Evolutionary conservation across 2,113 vertebrate genomes (phyloP).

Genomic region (Podocnemis expansa): DNA sequence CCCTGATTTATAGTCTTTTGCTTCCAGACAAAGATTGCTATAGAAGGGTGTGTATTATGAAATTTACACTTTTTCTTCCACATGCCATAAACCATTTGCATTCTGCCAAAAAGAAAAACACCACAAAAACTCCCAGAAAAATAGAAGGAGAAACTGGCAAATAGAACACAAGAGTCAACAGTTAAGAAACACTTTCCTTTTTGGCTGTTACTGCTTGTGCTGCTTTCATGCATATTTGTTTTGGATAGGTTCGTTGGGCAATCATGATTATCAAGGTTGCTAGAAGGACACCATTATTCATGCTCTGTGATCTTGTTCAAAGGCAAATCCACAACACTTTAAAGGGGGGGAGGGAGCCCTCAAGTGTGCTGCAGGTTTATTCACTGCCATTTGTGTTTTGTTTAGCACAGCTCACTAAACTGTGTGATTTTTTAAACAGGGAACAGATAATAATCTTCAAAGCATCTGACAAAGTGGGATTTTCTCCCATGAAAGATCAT

Average conservation of each 20-base stretch:
- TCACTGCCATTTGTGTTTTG: neutral
- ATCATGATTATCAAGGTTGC: slow-evolving; percentile 43
- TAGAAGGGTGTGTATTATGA: neutral
- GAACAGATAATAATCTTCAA: no score
- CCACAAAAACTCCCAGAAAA: neutral
- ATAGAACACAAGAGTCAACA: neutral
- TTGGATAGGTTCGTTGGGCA: neutral
- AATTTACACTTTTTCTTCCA: neutral
- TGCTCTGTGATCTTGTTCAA: neutral
- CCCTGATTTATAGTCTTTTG: fast-evolving
- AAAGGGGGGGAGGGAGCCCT: neutral
- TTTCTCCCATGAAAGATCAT: no score
- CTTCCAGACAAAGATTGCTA: neutral
- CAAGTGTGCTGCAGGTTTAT: neutral
- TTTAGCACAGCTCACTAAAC: neutral
- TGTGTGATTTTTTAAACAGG: neutral
- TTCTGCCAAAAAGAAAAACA: neutral
- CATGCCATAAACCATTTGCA: neutral
- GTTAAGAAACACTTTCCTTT: neutral
- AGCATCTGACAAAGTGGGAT: no score
- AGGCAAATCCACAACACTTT: neutral
- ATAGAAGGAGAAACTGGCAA: neutral
- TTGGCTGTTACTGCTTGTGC: neutral
- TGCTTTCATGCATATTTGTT: neutral
- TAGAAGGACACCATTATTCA: slow-evolving; percentile 33